Evolutionary conservation across 2,797 vertebrate genomes (phyloP).

Genomic region (Tokudaia tokunoshimensis): DNA sequence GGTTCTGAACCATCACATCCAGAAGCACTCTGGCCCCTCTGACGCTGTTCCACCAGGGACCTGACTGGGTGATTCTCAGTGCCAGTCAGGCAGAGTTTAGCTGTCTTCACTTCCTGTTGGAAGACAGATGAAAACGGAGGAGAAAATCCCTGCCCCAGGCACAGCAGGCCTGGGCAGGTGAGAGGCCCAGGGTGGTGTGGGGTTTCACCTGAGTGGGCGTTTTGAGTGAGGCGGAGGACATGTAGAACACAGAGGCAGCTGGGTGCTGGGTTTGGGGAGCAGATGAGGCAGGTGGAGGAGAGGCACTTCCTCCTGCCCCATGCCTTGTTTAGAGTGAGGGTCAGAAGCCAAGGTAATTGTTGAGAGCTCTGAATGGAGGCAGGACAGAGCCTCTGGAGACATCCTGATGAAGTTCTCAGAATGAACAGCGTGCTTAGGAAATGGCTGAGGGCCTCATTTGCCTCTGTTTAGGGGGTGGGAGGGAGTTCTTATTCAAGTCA

Average conservation of each 20-base stretch:
- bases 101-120: slow-evolving; percentile 51
- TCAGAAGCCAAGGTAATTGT: slow-evolving; percentile 3
- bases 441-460: neutral
- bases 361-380: neutral
- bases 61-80: neutral
- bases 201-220: neutral
- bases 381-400: neutral
- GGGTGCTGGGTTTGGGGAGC: neutral
- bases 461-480: neutral
- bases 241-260: neutral
- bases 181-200: neutral
- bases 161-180: slow-evolving; percentile 64
- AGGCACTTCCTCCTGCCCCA: neutral
- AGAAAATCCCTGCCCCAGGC: slow-evolving; percentile 17
- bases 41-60: neutral
- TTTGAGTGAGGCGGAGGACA: neutral
- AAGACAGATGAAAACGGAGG: slow-evolving; percentile 23
- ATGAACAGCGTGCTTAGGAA: neutral
- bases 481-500: neutral
- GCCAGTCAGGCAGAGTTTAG: slow-evolving; percentile 13
- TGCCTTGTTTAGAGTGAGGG: neutral
- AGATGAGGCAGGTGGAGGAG: neutral
- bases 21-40: neutral
- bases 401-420: neutral
- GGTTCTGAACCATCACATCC: neutral